Conservation (phyloP, 2,113 vertebrate genomes). For the Heterochromis multidens region DNA sequence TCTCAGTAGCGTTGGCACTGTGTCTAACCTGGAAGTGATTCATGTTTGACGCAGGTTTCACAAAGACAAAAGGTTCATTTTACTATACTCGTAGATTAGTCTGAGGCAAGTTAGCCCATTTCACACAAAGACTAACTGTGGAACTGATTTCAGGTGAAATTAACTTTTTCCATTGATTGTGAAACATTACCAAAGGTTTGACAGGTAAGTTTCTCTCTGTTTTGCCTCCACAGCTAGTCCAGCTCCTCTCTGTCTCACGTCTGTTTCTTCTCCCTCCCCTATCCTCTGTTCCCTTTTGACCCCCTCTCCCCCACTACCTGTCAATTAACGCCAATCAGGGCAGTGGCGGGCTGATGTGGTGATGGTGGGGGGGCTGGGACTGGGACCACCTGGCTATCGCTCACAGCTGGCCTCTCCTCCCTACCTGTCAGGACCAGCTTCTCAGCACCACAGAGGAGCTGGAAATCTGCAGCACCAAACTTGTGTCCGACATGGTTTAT, state of each 20-base stretch:
- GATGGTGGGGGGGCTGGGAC: slow-evolving; percentile 40
- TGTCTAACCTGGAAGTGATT: neutral
- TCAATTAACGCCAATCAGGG: slow-evolving; percentile 73
- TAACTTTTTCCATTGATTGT: fast-evolving
- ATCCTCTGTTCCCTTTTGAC: neutral
- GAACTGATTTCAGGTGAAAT: neutral
- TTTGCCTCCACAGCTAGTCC: neutral
- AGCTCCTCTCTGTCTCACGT: neutral
- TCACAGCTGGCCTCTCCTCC: slow-evolving; percentile 58
- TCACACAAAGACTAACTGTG: neutral
- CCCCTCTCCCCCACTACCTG: slow-evolving; percentile 3
- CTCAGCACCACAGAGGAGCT: neutral
- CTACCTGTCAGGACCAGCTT: slow-evolving; percentile 55
- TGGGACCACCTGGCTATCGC: slow-evolving; percentile 65
- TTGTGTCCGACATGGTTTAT: slow-evolving; percentile 55
- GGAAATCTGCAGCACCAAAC: neutral
- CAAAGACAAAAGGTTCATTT: neutral
- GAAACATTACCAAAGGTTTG: neutral
- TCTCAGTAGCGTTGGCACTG: no score
- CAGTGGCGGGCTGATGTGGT: slow-evolving; percentile 45
- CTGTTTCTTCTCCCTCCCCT: neutral
- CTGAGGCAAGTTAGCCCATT: neutral
- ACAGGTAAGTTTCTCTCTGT: neutral
- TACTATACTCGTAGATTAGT: neutral
- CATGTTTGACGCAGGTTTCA: fast-evolving